Conservation (phyloP, 2,888 invertebrate species). For the Eupithecia pulchellata region DNA sequence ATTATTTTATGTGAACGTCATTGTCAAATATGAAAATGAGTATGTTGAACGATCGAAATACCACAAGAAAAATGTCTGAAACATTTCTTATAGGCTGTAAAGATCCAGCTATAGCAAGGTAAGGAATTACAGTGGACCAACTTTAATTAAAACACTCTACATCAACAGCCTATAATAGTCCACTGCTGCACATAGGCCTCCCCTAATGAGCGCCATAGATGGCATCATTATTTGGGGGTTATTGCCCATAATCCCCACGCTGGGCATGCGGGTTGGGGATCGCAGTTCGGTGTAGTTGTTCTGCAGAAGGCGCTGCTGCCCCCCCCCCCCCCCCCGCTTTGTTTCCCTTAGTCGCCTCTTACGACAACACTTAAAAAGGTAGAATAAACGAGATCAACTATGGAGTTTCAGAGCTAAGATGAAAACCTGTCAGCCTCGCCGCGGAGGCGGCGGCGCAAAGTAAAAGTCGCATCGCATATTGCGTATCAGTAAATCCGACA, state of each 20-base stretch:
- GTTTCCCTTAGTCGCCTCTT: no score
- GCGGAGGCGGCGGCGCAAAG: slow-evolving; percentile 9
- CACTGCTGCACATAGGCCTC: no score
- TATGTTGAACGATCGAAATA: neutral
- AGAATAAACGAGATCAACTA: neutral
- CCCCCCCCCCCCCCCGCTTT: no score
- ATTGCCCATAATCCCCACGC: no score
- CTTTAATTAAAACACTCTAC: no score
- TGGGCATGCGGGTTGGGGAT: no score
- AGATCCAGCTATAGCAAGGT: neutral
- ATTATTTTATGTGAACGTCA: neutral
- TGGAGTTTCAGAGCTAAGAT: slow-evolving; percentile 18
- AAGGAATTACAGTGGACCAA: no score
- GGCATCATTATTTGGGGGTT: no score
- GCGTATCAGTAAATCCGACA: slow-evolving; percentile 35
- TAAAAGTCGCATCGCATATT: slow-evolving; percentile 33
- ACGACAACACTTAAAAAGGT: neutral
- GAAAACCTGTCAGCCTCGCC: slow-evolving; percentile 17
- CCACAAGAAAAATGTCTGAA: neutral
- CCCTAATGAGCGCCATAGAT: no score
- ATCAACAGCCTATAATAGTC: no score
- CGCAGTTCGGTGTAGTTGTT: no score
- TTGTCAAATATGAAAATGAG: neutral
- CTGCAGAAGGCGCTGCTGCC: no score
- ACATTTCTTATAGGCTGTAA: neutral